Evolutionary conservation across 1,140 invertebrate genomes (phyloP).

Genomic region (Drosophila pseudoananassae): DNA sequence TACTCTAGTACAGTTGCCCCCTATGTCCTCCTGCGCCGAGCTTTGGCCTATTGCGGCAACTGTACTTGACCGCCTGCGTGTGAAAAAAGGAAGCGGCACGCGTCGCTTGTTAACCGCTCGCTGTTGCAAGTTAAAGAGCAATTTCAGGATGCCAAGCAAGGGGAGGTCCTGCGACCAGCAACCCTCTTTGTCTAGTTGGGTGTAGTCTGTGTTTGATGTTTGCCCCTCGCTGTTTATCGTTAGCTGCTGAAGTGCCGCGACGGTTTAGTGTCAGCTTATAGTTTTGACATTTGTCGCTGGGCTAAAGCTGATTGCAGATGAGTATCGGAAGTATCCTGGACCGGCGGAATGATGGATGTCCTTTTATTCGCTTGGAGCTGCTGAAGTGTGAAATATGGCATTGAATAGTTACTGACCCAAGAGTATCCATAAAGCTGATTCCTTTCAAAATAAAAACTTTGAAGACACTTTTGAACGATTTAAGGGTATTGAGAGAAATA

Average conservation of each 20-base stretch:
- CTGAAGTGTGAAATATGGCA: conserved; percentile 71
- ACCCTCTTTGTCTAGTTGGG: conserved; percentile 25
- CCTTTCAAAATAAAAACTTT: no score
- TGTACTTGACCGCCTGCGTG: conserved; percentile 65
- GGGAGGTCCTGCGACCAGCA: conserved; percentile 28
- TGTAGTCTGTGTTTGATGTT: conserved; percentile 31
- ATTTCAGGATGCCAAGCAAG: conserved; percentile 36
- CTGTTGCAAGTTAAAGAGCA: conserved; percentile 71
- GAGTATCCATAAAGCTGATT: not conserved
- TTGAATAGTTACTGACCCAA: conserved; percentile 10
- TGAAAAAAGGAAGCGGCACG: conserved; percentile 69
- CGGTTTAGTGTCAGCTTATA: conserved; percentile 80
- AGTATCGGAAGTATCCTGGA: conserved; percentile 43
- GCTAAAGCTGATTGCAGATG: conserved; percentile 55
- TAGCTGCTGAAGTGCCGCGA: conserved; percentile 65
- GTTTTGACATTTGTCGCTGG: conserved; percentile 67
- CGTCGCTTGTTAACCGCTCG: conserved; percentile 68
- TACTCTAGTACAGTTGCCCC: conserved; percentile 65
- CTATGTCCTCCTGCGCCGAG: not conserved
- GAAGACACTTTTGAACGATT: no score
- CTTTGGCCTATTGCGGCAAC: conserved; percentile 17
- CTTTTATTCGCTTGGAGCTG: not conserved
- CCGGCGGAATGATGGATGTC: conserved; percentile 43
- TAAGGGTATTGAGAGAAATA: not conserved
- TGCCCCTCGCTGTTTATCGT: conserved; percentile 46